Evolutionary conservation across 2,797 vertebrate genomes (phyloP).

Genomic region (Otolemur crassicaudatus): DNA sequence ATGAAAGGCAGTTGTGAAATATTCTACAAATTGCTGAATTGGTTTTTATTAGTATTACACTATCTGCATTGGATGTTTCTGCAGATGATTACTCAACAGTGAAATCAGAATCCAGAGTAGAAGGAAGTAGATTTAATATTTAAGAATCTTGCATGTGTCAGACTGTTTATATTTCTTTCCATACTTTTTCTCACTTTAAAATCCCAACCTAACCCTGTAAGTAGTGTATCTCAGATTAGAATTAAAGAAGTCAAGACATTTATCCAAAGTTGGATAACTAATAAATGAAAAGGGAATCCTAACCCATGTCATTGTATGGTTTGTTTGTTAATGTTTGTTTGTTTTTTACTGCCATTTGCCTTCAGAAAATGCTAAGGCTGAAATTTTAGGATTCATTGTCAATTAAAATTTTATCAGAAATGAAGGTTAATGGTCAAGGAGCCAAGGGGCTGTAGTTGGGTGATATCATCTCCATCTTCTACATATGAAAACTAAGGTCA

Average conservation of each 20-base stretch:
- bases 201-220: neutral
- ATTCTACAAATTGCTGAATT: neutral
- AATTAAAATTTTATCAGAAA: neutral
- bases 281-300: neutral
- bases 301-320: neutral
- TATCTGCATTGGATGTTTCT: neutral
- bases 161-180: neutral
- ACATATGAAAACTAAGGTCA: neutral
- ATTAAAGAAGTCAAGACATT: neutral
- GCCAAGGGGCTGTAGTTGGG: neutral
- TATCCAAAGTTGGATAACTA: neutral
- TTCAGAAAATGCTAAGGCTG: neutral
- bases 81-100: neutral
- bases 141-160: neutral
- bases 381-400: neutral
- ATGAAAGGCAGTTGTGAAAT: neutral
- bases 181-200: neutral
- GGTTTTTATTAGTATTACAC: neutral
- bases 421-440: neutral
- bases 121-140: neutral
- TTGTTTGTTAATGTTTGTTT: neutral
- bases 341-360: neutral
- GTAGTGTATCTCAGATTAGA: neutral
- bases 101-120: neutral
- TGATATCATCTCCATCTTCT: neutral